Evolutionary conservation across 1,140 invertebrate species (phyloP).

Genomic region (Drepana arcuata): DNA sequence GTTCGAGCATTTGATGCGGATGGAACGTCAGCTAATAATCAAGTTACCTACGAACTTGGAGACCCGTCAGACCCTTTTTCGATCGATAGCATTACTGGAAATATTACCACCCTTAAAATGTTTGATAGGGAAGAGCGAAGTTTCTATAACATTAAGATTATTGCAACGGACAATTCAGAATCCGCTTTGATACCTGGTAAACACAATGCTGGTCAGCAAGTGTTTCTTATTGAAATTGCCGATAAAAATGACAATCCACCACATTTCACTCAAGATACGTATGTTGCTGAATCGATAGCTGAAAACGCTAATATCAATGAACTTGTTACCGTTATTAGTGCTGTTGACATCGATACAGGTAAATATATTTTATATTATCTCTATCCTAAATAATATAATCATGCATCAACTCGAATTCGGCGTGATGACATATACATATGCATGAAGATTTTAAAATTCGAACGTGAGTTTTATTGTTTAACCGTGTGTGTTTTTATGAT

Average conservation of each 20-base stretch:
- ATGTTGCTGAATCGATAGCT: slow-evolving; percentile 82
- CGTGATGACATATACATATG: no score
- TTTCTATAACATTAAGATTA: slow-evolving; percentile 88
- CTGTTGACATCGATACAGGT: slow-evolving; percentile 83
- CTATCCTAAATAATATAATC: no score
- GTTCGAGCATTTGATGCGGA: slow-evolving; percentile 90
- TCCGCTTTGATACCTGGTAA: slow-evolving; percentile 80
- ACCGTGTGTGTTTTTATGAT: no score
- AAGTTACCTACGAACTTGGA: slow-evolving; percentile 82
- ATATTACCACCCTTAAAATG: slow-evolving; percentile 82
- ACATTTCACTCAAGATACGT: slow-evolving; percentile 80
- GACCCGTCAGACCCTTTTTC: slow-evolving; percentile 81
- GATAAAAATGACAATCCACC: slow-evolving; percentile 94
- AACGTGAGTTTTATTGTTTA: no score
- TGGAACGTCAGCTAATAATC: slow-evolving; percentile 85
- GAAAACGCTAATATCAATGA: slow-evolving; percentile 88
- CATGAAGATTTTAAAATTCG: no score
- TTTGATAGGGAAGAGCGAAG: slow-evolving; percentile 88
- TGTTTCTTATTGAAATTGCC: slow-evolving; percentile 88
- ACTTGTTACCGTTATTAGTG: slow-evolving; percentile 86
- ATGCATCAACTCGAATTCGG: no score
- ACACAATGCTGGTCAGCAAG: slow-evolving; percentile 81
- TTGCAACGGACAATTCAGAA: slow-evolving; percentile 88
- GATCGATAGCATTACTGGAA: slow-evolving; percentile 87
- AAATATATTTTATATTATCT: no score